Conservation (phyloP, 2,888 invertebrate species). For the Meghimatium bilineatum region DNA sequence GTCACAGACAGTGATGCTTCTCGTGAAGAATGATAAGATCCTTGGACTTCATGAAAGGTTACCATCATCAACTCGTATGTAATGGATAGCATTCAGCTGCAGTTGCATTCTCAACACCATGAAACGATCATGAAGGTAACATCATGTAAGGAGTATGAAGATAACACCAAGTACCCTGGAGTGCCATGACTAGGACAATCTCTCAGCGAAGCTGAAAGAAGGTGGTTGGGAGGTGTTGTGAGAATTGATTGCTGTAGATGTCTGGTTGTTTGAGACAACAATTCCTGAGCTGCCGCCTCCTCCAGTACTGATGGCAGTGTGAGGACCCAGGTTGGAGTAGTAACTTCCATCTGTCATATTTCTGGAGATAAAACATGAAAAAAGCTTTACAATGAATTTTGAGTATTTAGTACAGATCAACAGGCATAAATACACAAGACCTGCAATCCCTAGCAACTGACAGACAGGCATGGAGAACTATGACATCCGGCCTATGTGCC, state of each 20-base stretch:
- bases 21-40: conserved; percentile 7
- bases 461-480: too few relatives aligned
- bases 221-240: conserved; percentile 58
- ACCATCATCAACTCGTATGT: background rate
- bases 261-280: conserved; percentile 21
- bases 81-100: conserved; percentile 24
- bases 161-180: background rate
- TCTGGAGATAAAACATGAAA: conserved; percentile 43
- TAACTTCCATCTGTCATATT: conserved; percentile 44
- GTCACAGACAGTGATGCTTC: conserved; percentile 38
- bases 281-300: conserved; percentile 13
- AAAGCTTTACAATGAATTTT: too few relatives aligned
- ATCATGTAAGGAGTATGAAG: background rate
- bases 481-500: too few relatives aligned
- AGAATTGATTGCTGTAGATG: conserved; percentile 31
- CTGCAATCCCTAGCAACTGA: too few relatives aligned
- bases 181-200: conserved; percentile 60
- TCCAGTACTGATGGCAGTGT: background rate
- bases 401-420: too few relatives aligned
- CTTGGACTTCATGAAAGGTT: background rate
- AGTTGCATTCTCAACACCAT: background rate
- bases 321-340: conserved; percentile 29
- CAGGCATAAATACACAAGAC: too few relatives aligned
- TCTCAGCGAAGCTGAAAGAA: conserved; percentile 68
- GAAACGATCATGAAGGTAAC: background rate